Base-by-base conservation (phyloP, 2,797 vertebrate genomes). In the Peromyscus melanophrys region DNA sequence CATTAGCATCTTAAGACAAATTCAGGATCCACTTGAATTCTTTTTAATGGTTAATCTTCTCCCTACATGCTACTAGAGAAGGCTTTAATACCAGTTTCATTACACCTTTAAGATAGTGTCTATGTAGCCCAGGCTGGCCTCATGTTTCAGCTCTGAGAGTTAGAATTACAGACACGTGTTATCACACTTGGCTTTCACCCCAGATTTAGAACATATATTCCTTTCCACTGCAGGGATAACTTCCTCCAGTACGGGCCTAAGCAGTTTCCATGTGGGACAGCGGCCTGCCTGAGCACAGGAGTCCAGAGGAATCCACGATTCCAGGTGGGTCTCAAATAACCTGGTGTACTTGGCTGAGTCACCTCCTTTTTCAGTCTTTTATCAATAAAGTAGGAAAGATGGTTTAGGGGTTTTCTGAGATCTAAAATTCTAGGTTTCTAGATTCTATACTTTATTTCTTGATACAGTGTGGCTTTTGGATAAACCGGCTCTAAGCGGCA, bases 11-110 rank as follows among this genome's bases (percentile, higher is more conserved):
- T 97, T 95, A 49, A 94, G 86, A 94, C 40, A 94, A 86, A 90
- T 82, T 85, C 69, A 85, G 31, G 67, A 59, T 85, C 77, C 46
- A 88, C 78, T 85, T 95, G 80, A 84, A 86, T 90, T 95, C 23
- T 52, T 97, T 95, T 93, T 85, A 67, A 73, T 76, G 91, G 84
- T 77, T 92, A 46, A 83, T 96, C 82, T 77, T 95, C 21, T 94
- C 29, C 57, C 3, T 89, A n/a, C 27, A 17, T 61, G 37, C 37
- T 61, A 57, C 89, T 78, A 92, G 57, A 87, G 63, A 95, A 92
- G 69, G 4, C 23, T 92, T 92, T 81, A 80, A 71, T 34, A 63
- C 10, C 19, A 69, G 11, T 57, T 55, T 55, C 17, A 57, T 57
- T 71, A 27, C 7, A 59, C 31, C 40, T 71, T 73, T 43, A n/a